Evolutionary conservation across 2,888 invertebrate genomes (phyloP).

Genomic region (Papilio protenor): DNA sequence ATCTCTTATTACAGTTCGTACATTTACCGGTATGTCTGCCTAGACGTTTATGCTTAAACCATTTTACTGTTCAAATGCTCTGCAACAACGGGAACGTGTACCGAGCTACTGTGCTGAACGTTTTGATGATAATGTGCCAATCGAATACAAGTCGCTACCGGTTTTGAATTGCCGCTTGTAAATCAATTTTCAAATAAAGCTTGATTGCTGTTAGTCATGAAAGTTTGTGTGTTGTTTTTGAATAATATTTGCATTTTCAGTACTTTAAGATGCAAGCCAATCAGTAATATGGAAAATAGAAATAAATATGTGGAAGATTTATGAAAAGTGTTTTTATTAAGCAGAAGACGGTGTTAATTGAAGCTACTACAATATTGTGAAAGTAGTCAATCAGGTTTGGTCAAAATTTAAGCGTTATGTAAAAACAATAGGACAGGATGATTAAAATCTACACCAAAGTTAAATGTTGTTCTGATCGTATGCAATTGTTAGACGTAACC

Average conservation of each 20-base stretch:
- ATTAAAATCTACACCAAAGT: conserved; percentile 3
- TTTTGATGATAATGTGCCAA: conserved; percentile 23
- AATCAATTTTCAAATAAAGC: conserved; percentile 26
- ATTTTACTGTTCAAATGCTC: conserved; percentile 13
- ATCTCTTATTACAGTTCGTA: conserved; percentile 36
- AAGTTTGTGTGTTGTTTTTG: conserved; percentile 6
- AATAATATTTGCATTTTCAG: conserved; percentile 10
- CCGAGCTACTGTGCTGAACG: conserved; percentile 6
- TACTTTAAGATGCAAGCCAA: not conserved
- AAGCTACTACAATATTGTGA: not conserved
- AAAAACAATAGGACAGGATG: not conserved
- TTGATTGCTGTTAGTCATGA: conserved; percentile 25
- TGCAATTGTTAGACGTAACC: conserved; percentile 8
- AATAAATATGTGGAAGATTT: not conserved
- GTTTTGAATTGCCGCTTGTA: conserved; percentile 20
- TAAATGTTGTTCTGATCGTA: not conserved
- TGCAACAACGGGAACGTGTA: conserved; percentile 16
- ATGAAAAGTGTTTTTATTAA: not conserved
- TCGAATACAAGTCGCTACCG: conserved; percentile 20
- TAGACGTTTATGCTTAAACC: conserved; percentile 19
- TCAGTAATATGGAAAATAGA: not conserved
- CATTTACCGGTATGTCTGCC: conserved; percentile 23
- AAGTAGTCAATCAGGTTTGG: conserved; percentile 2
- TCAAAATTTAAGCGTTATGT: not conserved
- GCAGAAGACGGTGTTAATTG: not conserved